Evolutionary conservation across 2,888 invertebrate species (phyloP), one percentile per base, ranked within the genome.

Genomic region (Eupithecia pulchellata): DNA sequence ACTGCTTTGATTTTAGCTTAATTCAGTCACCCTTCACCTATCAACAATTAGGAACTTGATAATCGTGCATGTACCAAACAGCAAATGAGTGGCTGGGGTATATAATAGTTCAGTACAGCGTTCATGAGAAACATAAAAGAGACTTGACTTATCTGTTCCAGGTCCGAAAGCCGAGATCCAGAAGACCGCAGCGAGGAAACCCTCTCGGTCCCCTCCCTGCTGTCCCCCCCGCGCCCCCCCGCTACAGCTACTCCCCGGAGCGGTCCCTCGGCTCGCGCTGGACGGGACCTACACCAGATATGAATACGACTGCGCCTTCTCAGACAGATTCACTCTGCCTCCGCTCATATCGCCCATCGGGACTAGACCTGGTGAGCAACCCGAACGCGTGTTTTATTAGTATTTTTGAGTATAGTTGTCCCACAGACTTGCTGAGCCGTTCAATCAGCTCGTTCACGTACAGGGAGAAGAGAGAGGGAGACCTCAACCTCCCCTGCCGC

Each of bases 131-230:
- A 39, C 39, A 5, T n/a, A 39, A 17, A 34, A 17, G 14, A 14
- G 14, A n/a, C 2, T n/a, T 42, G n/a, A 42, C 1, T 20, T 9
- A n/a, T 47, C 9, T 52, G 55, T 17, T 30, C n/a, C 81, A 86
- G 84, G 78, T 13, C 88, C 90, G 64, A 88, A 88, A 75, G 83
- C 83, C 25, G 91, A 91, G 47, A 91, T 94, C 62, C 92, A 93
- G 74, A 94, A 93, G 82, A 93, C 94, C 82, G 93, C 36, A 93
- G 92, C 82, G 94, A 93, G 74, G 93, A 94, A 75, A 90, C 88
- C 9, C 80, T 94, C 6, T 87, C 91, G 77, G 87, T 86, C 75
- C 84, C 88, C 13, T 83, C 88, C 14, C 75, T 90, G 63, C 79
- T 90, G 34, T 5, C 32, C 34, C 8, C 29, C n/a, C n/a, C 57